phyloP scores from a whole-genome alignment of 2,797 vertebrate genomes.

The Chloroceryle inda region DNA sequence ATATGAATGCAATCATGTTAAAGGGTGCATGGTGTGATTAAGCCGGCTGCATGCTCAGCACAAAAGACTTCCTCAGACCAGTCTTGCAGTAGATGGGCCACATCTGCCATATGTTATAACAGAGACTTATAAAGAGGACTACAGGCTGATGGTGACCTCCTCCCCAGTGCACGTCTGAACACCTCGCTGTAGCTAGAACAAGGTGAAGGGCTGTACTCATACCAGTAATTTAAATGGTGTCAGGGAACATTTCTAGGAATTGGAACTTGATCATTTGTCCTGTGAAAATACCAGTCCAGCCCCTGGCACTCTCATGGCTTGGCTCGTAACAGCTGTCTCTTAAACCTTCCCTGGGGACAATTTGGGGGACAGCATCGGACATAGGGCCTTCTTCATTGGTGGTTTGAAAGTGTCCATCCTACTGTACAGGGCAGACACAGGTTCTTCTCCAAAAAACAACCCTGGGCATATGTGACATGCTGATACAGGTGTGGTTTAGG shows the following conservation, averaged over 20 bases:
- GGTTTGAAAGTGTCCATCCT: not conserved
- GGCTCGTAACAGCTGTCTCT: rapidly evolving
- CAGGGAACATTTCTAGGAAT: not conserved
- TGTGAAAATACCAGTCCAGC: not conserved
- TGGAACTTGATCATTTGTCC: not conserved
- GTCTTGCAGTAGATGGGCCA: not conserved
- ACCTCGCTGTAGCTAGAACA: rapidly evolving
- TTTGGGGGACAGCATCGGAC: not conserved
- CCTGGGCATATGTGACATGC: too few relatives aligned
- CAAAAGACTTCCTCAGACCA: not conserved
- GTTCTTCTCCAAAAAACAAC: not conserved
- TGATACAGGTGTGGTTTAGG: not conserved
- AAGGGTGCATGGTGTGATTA: conserved; percentile 23
- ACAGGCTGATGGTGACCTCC: not conserved
- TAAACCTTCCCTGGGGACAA: not conserved
- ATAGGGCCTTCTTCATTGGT: not conserved
- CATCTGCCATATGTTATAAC: rapidly evolving
- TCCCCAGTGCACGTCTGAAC: rapidly evolving
- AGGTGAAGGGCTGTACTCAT: not conserved
- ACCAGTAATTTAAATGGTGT: not conserved
- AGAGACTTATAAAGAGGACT: not conserved
- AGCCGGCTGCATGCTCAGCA: not conserved
- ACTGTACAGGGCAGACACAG: rapidly evolving
- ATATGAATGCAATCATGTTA: conserved; percentile 52
- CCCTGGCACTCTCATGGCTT: rapidly evolving